Base-by-base conservation (phyloP, 2,797 vertebrate species). In the Prunella strophiata region DNA sequence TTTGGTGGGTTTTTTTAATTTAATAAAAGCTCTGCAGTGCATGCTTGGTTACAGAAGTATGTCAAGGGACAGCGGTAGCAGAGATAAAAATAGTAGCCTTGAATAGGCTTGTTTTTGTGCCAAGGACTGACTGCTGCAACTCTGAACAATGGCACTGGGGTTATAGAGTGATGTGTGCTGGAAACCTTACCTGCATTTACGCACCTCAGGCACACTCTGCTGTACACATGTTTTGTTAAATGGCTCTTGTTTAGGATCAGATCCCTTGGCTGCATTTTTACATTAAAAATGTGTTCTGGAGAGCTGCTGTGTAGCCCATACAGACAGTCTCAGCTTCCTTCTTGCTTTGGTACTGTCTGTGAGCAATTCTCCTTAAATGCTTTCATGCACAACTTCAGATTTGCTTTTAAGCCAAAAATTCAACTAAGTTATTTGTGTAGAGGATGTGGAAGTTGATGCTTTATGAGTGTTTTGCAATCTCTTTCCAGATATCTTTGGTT, bases 401-500 rank as follows among this genome's bases (percentile, higher is more conserved):
- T 38, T 9, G 18, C 38, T 85, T 91, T 43, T n/a, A 48, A 79
- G 59, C 57, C 61, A 82, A 70, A 84, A 88, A 11, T 11, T 36
- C 17, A 16, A 27, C 2, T 3, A 10, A 66, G 17, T 62, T 75
- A 29, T 38, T 87, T 90, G 51, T 50, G 38, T 57, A 86, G 57
- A n/a, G 58, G 34, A 68, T 34, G 29, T 30, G 38, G 74, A 71
- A 55, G 55, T 26, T 90, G 29, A 38, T 73, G 50, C 38, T 54
- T 68, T 13, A 18, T 50, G 38, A 77, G 50, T 88, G 47, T 80
- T 96, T 76, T 50, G 17, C 65, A 72, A 85, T 96, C 50, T 91
- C 62, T 94, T 94, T 97, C 55, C 97, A 99, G 99, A 99, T 99
- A 88, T 99, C 99, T 23, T 96, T 99, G 98, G 99, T 99, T 50